These are phyloP conservation scores for Chaetoderma sp. DNA, from an alignment of 2,888 invertebrate species.

Conservation along the genomic window DNA sequence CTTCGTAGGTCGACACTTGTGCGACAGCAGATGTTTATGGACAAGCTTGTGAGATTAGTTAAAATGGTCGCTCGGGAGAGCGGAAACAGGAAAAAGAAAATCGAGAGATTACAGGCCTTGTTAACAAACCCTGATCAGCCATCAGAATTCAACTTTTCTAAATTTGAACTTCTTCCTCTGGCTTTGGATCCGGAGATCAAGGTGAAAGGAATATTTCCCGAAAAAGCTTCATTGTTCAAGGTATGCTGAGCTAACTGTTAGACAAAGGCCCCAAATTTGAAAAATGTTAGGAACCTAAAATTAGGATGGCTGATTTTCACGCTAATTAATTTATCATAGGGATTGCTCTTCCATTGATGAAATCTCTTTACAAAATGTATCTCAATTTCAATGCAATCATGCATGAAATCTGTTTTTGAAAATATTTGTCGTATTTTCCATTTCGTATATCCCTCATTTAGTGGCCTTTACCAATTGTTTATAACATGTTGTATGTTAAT, in stretches of 20 bases:
- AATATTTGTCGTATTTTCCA: no score
- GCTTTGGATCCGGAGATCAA: slow-evolving; percentile 92
- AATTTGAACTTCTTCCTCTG: slow-evolving; percentile 92
- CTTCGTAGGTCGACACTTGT: slow-evolving; percentile 80
- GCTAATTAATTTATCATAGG: no score
- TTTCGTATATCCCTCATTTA: no score
- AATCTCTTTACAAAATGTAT: no score
- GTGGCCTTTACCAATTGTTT: no score
- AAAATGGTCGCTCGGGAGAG: slow-evolving; percentile 90
- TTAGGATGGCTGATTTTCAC: no score
- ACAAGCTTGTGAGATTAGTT: slow-evolving; percentile 88
- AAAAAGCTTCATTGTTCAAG: slow-evolving; percentile 93
- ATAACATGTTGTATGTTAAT: no score
- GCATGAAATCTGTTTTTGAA: no score
- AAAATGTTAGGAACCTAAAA: no score
- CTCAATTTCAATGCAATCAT: no score
- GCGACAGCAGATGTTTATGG: slow-evolving; percentile 90
- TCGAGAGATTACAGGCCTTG: slow-evolving; percentile 86
- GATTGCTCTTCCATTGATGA: no score
- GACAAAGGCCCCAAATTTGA: no score
- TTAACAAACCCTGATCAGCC: slow-evolving; percentile 76
- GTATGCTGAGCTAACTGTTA: slow-evolving; percentile 43
- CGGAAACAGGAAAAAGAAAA: slow-evolving; percentile 91
- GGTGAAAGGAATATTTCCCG: slow-evolving; percentile 82
- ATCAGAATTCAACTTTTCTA: slow-evolving; percentile 75